Base-by-base conservation (phyloP, 2,888 invertebrate genomes). In the Drosophila infuscata region DNA sequence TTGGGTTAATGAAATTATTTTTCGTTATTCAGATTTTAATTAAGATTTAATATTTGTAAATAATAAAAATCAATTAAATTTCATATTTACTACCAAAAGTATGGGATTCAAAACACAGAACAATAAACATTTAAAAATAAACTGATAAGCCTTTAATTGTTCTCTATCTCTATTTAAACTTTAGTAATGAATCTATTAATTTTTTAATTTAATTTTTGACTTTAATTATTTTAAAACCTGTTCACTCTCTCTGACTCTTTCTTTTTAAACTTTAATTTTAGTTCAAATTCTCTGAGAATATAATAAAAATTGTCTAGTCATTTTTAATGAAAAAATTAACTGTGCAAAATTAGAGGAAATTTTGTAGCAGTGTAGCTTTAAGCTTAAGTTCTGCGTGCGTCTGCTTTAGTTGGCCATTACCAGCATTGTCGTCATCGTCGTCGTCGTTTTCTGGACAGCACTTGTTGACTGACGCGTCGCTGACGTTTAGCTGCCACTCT, bases 401-500 rank as follows among this genome's bases (percentile, higher is more conserved):
- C 70, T 36, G 58, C 61, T 51, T 68, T 70, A 81, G 81, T 76
- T 81, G 67, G 72, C 81, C 81, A 78, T 76, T 72, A 81, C 46
- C 75, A 61, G 41, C 61, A 81, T 52, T 81, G 81, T 81, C 81
- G 66, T 58, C 61, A 57, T 56, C 53, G 33, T 64, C 52, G 11
- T 60, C 51, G 49, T 62, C 29, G 15, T n/a, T 69, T 38, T 30
- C 32, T 38, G 30, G 59, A 33, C 49, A 32, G 43, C 33, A 48
- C 59, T 76, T 64, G 72, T 76, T 78, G 81, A 78, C 64, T 72
- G 78, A 76, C 76, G 67, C 63, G 59, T 49, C 66, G 73, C 76
- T 71, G 76, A 78, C 81, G 72, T 78, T 67, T 72, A 65, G 67
- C 59, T 68, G 81, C 78, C 81, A 79, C 78, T 79, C 72, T 81